A percentile compares a stretch with the other conserved stretches of the same genome.
These are phyloP conservation scores for Epiperipatus broadwayi DNA, from an alignment of 2,888 invertebrate genomes.

Conservation along the genomic window DNA sequence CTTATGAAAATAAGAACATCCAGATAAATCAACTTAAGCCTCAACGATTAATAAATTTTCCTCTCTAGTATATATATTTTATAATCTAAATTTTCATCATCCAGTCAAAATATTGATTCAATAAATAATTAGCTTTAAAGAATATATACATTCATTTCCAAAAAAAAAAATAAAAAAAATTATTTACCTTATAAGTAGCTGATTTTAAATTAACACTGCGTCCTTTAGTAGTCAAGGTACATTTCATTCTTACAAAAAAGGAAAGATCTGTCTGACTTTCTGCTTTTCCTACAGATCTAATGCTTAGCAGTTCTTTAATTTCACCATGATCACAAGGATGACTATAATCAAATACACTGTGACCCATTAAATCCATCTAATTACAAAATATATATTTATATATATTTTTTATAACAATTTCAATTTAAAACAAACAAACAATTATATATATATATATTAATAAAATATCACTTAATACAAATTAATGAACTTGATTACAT, in stretches of 20 bases:
- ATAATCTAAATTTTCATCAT: too few relatives aligned
- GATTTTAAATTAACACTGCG: slow-evolving; percentile 78
- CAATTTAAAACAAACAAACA: neutral
- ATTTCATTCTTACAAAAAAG: slow-evolving; percentile 67
- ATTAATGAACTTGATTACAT: too few relatives aligned
- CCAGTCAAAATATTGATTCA: too few relatives aligned
- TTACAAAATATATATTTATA: slow-evolving; percentile 16
- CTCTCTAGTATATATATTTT: too few relatives aligned
- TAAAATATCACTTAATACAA: neutral
- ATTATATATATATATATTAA: neutral
- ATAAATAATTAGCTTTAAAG: too few relatives aligned
- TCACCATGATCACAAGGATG: slow-evolving; percentile 92
- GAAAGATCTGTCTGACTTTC: too few relatives aligned
- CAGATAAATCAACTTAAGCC: too few relatives aligned
- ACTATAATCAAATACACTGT: slow-evolving; percentile 76
- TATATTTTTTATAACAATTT: neutral
- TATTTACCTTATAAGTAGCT: slow-evolving; percentile 70
- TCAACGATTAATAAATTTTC: too few relatives aligned
- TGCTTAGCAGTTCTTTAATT: slow-evolving; percentile 44
- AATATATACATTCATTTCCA: too few relatives aligned
- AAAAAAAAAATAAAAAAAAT: too few relatives aligned
- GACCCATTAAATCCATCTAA: slow-evolving; percentile 86
- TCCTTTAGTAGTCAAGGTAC: slow-evolving; percentile 84
- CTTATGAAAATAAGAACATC: too few relatives aligned
- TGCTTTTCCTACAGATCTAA: slow-evolving; percentile 8